phyloP scores from a whole-genome alignment of 2,797 vertebrate species.

The Sebastes cheni region DNA sequence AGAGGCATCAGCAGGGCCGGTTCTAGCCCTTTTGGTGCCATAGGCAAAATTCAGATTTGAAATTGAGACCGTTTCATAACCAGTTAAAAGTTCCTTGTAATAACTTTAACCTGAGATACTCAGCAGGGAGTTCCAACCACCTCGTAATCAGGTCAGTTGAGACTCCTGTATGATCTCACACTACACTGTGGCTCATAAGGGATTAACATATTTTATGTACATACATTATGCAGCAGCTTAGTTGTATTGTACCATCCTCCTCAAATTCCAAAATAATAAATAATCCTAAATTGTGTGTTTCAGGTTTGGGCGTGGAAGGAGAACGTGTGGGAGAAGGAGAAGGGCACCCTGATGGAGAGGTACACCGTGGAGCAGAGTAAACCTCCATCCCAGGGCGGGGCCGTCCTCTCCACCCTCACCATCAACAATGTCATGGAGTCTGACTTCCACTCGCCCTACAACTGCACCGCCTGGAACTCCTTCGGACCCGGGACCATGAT shows the following conservation, averaged over 20 bases:
- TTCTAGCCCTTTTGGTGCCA: too few relatives aligned
- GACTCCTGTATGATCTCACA: neutral
- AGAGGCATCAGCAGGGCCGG: neutral
- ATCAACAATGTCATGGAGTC: conserved; percentile 96
- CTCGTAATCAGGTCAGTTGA: neutral
- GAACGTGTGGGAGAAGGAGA: conserved; percentile 94
- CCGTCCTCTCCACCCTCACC: conserved; percentile 93
- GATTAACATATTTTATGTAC: neutral
- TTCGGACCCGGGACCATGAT: conserved; percentile 94
- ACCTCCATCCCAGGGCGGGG: conserved; percentile 84
- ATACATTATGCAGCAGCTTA: neutral
- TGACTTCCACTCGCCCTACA: conserved; percentile 95
- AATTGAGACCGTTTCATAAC: neutral
- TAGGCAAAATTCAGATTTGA: neutral
- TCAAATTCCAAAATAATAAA: neutral
- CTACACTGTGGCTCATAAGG: neutral
- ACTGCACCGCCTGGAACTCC: conserved; percentile 97
- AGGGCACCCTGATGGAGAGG: conserved; percentile 88
- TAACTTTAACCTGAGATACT: neutral
- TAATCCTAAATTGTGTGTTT: neutral
- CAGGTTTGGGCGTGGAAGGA: conserved; percentile 99
- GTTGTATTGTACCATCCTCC: too few relatives aligned
- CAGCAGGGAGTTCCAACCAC: too few relatives aligned
- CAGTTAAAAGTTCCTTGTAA: neutral
- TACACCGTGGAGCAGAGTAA: conserved; percentile 93